These are phyloP conservation scores for Blennius ocellaris DNA, from an alignment of 2,113 vertebrate genomes.

Conservation along the genomic window DNA sequence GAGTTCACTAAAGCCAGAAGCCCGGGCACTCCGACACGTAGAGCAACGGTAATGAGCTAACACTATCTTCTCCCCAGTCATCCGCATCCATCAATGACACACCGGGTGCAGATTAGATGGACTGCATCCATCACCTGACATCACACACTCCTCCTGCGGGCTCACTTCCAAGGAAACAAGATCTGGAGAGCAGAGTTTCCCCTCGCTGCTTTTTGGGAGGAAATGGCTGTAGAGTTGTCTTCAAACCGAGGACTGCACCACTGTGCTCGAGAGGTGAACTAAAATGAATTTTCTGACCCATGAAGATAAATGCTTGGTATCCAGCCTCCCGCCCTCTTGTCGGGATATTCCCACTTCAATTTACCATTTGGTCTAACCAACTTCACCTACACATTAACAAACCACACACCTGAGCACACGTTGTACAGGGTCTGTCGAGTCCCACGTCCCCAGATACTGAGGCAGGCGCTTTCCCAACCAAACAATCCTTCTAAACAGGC, in stretches of 20 bases:
- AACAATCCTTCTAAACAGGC: conserved; percentile 18
- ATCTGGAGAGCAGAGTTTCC: conserved; percentile 15
- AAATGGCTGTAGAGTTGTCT: conserved; percentile 19
- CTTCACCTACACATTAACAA: conserved; percentile 8
- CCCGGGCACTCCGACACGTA: conserved; percentile 34
- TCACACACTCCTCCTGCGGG: conserved; percentile 37
- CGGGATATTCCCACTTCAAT: conserved; percentile 20
- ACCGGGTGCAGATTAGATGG: conserved; percentile 41
- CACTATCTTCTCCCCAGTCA: conserved; percentile 25
- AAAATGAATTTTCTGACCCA: conserved; percentile 40
- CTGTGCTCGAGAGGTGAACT: conserved; percentile 26
- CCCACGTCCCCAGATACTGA: not conserved
- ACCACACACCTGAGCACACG: conserved; percentile 13
- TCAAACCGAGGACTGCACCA: conserved; percentile 25
- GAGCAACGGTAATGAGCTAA: conserved; percentile 35
- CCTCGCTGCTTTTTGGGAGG: not conserved
- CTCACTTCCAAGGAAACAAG: conserved; percentile 35
- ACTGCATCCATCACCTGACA: conserved; percentile 52
- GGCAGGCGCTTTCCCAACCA: not conserved
- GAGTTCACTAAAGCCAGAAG: conserved; percentile 14
- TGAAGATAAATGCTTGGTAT: conserved; percentile 26
- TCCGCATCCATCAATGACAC: conserved; percentile 58
- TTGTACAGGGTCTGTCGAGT: not conserved
- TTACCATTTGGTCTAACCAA: conserved; percentile 10
- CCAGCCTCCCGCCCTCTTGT: conserved; percentile 5